These are phyloP conservation scores for Pandemis corylana DNA, from an alignment of 2,888 invertebrate genomes.

Conservation along the genomic window DNA sequence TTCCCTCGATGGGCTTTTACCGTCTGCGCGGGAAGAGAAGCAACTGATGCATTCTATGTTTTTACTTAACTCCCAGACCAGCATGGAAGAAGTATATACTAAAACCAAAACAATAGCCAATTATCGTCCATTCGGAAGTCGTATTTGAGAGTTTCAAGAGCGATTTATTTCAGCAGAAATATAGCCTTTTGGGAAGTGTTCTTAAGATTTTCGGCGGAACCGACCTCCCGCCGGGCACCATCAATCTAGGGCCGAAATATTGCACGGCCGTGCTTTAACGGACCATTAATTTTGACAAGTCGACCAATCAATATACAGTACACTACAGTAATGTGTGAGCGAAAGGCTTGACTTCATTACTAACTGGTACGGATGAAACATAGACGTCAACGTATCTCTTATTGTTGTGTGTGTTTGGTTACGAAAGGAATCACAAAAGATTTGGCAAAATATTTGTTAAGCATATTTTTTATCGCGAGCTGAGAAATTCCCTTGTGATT, in stretches of 20 bases:
- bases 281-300: conserved; percentile 39
- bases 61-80: too few relatives aligned
- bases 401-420: too few relatives aligned
- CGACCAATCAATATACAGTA: conserved; percentile 31
- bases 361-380: background rate
- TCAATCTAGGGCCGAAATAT: conserved; percentile 38
- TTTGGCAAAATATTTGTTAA: too few relatives aligned
- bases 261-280: conserved; percentile 39
- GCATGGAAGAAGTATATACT: too few relatives aligned
- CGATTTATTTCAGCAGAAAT: conserved; percentile 29
- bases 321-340: background rate
- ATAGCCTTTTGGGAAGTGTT: conserved; percentile 18
- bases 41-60: too few relatives aligned
- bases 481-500: too few relatives aligned
- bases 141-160: background rate
- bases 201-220: conserved; percentile 26
- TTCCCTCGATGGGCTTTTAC: too few relatives aligned
- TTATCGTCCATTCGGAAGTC: background rate
- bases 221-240: conserved; percentile 24
- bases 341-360: background rate
- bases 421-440: too few relatives aligned
- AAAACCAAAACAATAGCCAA: conserved; percentile 6
- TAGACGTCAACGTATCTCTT: too few relatives aligned
- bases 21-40: too few relatives aligned
- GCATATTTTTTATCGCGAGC: too few relatives aligned